Base-by-base conservation (phyloP, 2,888 invertebrate species). In the Synergus itoensis region DNA sequence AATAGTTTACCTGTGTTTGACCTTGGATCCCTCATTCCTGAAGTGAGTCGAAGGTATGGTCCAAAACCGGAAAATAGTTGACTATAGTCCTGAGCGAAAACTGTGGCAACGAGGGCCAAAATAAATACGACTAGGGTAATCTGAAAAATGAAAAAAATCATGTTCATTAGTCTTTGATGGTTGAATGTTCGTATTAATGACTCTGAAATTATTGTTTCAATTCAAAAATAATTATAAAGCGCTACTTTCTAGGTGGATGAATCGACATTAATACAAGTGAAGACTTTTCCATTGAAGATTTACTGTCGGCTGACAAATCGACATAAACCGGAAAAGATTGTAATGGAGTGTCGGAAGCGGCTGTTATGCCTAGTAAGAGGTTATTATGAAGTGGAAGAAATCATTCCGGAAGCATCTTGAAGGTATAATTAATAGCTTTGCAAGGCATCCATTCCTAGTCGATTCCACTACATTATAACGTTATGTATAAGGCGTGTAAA, bases 41-140 rank as follows among this genome's bases (percentile, higher is more conserved):
- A 73, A 60, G 48, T 80, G 57, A 81, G 45, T 53, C 86, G 87
- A 18, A 89, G 79, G 82, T 91, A 90, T 1, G 91, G 88, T 40
- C 89, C 90, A 78, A 92, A 91, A 81, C 91, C 91, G 41, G 91
- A 86, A 82, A 90, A 89, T 18, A 92, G 84, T 78, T 91, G 90
- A 77, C 87, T 88, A 80, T 91, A 91, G 80, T 88, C 87, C 83
- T 92, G 91, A 9, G 88, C 90, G 63, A 84, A 81, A n/a, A 89
- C 86, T 77, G 83, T 81, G 28, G 83, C 85, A 78, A 90, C 80
- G 48, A 90, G 77, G 77, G 86, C 87, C 80, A 89, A 78, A 62
- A 89, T 82, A 45, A 89, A 82, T 67, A 82, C 86, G 86, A 91
- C 84, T 85, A 91, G 83, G 80, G 86, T 83, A 77, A 87, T 84